These are phyloP conservation scores for Abramis brama DNA, from an alignment of 2,113 vertebrate species.

Conservation along the genomic window DNA sequence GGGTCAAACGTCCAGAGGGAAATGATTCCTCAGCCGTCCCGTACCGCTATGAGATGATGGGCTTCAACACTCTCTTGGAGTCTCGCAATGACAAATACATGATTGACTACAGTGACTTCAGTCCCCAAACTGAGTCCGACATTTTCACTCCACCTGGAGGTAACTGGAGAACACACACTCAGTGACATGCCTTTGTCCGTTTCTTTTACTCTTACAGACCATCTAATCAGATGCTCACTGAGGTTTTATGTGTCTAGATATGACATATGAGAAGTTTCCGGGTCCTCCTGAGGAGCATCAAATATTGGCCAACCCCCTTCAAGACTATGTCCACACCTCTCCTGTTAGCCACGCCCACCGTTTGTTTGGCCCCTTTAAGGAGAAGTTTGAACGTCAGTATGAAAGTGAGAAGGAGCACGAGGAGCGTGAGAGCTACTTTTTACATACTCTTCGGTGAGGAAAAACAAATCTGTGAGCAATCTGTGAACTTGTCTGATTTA, in stretches of 20 bases:
- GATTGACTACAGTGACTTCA: conserved; percentile 77
- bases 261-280: too few relatives aligned
- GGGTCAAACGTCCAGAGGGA: conserved; percentile 73
- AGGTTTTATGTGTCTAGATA: background rate
- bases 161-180: conserved; percentile 52
- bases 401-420: conserved; percentile 71
- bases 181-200: background rate
- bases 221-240: background rate
- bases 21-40: conserved; percentile 59
- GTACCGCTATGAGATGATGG: conserved; percentile 80
- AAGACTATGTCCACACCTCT: too few relatives aligned
- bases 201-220: too few relatives aligned
- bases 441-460: conserved; percentile 80
- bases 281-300: too few relatives aligned
- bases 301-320: too few relatives aligned
- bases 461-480: background rate
- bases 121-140: conserved; percentile 64
- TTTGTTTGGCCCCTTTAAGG: conserved; percentile 75
- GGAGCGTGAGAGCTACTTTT: conserved; percentile 75
- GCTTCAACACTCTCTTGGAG: conserved; percentile 80
- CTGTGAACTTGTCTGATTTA: background rate
- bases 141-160: conserved; percentile 73
- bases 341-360: conserved; percentile 43
- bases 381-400: conserved; percentile 69
- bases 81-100: conserved; percentile 85